Base-by-base conservation (phyloP, 2,113 vertebrate genomes). In the Platycercus adscitus region DNA sequence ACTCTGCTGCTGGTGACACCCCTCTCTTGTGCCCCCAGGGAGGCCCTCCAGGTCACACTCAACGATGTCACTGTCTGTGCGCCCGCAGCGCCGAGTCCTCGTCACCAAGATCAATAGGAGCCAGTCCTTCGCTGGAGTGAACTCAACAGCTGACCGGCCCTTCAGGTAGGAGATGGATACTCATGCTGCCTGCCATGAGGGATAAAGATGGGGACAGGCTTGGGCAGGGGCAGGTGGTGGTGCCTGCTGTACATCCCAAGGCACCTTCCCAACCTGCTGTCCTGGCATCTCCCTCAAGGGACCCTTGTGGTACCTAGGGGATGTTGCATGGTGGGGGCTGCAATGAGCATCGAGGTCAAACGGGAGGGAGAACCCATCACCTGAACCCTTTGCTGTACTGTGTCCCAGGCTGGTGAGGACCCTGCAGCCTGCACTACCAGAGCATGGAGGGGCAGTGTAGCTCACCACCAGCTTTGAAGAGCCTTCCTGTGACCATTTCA, bases 61-160 rank as follows among this genome's bases (percentile, higher is more conserved):
- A 93, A 99, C 99, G 89, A 99, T 99, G 99, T 99, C 99, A 19
- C 99, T 99, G 94, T 99, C 99, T 9, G 98, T 98, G 97, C 98
- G 98, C 81, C 99, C 99, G 6, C 97, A 98, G 95, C 98, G 99
- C 94, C 98, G 98, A 79, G 97, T 98, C 95, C 97, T 98, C 61
- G 96, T 98, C 94, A 98, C 97, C 96, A 98, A 98, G 98, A 98
- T 99, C 98, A 99, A 93, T 99, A 99, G 99, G 97, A 99, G 99
- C 97, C 99, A 99, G 97, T 99, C 99, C 84, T 99, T 99, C 28
- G 99, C 99, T 14, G 99, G 99, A 82, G 99, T 99, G 97, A 99
- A 99, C 98, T 98, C 98, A 7, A 94, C 96, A 29, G 97, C 98
- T 77, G 99, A 99, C 93, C 99, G 98, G 88, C 95, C 98, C 41